phyloP scores from a whole-genome alignment of 2,888 invertebrate species.

The Oconnorella tubifera region DNA sequence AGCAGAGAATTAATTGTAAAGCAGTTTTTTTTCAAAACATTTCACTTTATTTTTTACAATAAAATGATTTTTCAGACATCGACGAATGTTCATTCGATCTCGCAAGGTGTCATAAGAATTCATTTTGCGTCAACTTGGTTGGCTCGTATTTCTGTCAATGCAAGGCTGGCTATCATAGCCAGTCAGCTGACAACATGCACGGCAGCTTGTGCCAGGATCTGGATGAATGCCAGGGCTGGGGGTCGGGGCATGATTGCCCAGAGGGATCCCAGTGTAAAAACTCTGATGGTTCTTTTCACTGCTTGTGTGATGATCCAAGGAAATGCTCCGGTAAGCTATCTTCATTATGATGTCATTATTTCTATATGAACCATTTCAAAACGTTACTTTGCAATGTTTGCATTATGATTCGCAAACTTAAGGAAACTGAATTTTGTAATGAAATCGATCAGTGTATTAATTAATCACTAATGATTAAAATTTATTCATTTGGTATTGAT shows the following conservation, averaged over 20 bases:
- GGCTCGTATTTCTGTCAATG: constrained; percentile 64
- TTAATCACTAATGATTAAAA: not conserved
- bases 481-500: too few species aligned
- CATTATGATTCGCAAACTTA: too few species aligned
- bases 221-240: constrained; percentile 70
- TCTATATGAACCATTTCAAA: too few species aligned
- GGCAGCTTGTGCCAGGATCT: constrained; percentile 64
- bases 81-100: constrained; percentile 75
- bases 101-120: constrained; percentile 71
- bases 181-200: constrained; percentile 41
- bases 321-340: too few species aligned
- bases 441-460: not conserved
- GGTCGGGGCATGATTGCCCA: constrained; percentile 75
- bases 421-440: too few species aligned
- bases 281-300: constrained; percentile 73
- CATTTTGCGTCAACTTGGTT: constrained; percentile 77
- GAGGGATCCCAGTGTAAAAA: constrained; percentile 74
- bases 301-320: constrained; percentile 63
- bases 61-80: constrained; percentile 61
- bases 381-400: too few species aligned
- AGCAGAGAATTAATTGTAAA: too few species aligned
- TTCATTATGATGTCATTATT: too few species aligned
- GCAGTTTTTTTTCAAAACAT: too few species aligned
- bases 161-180: constrained; percentile 68
- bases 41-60: not conserved